Conservation (phyloP, 1,140 invertebrate species). For the Cyclargus thomasi region DNA sequence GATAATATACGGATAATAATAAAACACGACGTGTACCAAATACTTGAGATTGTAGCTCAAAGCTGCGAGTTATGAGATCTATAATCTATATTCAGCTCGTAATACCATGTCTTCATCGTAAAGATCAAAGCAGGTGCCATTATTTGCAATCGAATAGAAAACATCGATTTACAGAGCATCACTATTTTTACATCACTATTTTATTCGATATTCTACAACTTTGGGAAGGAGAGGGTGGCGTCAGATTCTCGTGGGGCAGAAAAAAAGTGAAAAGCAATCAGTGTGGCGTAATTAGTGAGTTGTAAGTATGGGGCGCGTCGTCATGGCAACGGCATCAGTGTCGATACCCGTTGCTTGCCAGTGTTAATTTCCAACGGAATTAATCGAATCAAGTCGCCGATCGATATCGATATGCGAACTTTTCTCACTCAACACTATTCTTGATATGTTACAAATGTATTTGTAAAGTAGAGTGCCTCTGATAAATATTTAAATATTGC, state of each 20-base stretch:
- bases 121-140: slow-evolving; percentile 1
- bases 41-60: slow-evolving; percentile 4
- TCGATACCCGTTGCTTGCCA: slow-evolving; percentile 65
- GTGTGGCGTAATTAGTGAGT: slow-evolving; percentile 73
- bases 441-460: neutral
- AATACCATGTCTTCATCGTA: neutral
- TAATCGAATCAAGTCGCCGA: slow-evolving; percentile 65
- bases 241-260: slow-evolving; percentile 67
- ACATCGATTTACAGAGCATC: slow-evolving; percentile 1
- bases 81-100: slow-evolving; percentile 2
- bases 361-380: slow-evolving; percentile 69
- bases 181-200: slow-evolving; percentile 20
- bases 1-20: neutral
- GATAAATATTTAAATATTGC: no score
- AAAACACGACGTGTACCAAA: slow-evolving; percentile 1
- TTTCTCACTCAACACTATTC: neutral
- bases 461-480: neutral
- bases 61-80: neutral
- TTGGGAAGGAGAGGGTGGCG: slow-evolving; percentile 60
- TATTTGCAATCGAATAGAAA: slow-evolving; percentile 7
- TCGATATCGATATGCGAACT: slow-evolving; percentile 48
- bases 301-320: slow-evolving; percentile 70
- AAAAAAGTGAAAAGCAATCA: slow-evolving; percentile 74
- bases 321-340: slow-evolving; percentile 63
- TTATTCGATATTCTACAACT: slow-evolving; percentile 52